phyloP scores from a whole-genome alignment of 2,888 invertebrate genomes.

The Sinhomidia bicolor region DNA sequence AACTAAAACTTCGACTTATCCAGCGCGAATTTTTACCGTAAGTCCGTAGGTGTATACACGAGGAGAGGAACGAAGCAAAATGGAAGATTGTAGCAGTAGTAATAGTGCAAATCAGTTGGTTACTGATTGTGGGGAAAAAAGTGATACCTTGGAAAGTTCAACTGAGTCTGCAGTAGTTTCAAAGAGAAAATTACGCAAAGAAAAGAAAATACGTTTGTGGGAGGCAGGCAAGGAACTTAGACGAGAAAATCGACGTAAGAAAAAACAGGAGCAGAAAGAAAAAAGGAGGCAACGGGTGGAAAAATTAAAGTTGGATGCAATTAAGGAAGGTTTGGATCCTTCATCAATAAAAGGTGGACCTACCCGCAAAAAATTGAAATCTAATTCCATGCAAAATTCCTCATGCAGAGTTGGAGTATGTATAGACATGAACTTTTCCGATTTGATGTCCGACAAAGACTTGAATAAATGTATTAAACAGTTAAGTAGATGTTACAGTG shows the following conservation, averaged over 20 bases:
- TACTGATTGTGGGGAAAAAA: neutral
- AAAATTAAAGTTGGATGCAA: conserved; percentile 84
- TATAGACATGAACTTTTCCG: conserved; percentile 95
- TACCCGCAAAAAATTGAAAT: conserved; percentile 87
- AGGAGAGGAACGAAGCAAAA: too few relatives aligned
- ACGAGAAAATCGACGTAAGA: conserved; percentile 60
- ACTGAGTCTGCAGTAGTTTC: conserved; percentile 79
- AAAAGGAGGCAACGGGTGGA: conserved; percentile 51
- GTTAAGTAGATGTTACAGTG: conserved; percentile 93
- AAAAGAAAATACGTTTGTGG: conserved; percentile 88
- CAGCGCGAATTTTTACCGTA: too few relatives aligned
- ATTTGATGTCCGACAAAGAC: conserved; percentile 94
- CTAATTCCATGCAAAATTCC: conserved; percentile 87
- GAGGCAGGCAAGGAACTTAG: conserved; percentile 87
- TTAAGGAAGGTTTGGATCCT: conserved; percentile 87
- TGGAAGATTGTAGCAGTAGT: too few relatives aligned
- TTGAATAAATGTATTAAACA: conserved; percentile 95
- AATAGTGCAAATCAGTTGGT: too few relatives aligned
- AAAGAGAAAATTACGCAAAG: conserved; percentile 87
- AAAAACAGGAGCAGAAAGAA: conserved; percentile 62
- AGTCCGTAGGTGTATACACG: too few relatives aligned
- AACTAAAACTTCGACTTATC: too few relatives aligned
- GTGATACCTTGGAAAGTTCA: neutral
- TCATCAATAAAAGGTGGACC: conserved; percentile 86
- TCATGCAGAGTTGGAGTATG: conserved; percentile 88